A percentile compares a stretch with the other conserved stretches of the same genome.
These are phyloP conservation scores for Corella eumyota DNA, from an alignment of 23 tunicate genomes.

Conservation along the genomic window DNA sequence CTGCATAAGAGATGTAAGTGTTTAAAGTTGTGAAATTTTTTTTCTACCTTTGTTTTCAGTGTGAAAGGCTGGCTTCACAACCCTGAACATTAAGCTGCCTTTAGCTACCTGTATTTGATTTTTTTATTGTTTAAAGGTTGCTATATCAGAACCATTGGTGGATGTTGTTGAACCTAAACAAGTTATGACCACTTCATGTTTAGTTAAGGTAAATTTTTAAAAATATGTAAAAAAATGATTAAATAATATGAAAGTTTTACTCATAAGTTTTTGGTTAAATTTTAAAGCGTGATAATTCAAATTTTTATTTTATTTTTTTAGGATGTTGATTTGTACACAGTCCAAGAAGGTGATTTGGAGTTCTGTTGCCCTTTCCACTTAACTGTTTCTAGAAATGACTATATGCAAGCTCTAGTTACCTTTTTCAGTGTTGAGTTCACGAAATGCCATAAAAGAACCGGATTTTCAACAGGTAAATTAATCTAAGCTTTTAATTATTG, in stretches of 20 bases:
- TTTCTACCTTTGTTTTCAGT: neutral
- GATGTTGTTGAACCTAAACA: slow-evolving; percentile 98
- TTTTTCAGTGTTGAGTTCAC: slow-evolving; percentile 91
- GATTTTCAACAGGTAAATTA: slow-evolving; percentile 73
- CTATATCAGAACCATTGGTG: slow-evolving; percentile 88
- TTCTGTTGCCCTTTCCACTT: slow-evolving; percentile 62
- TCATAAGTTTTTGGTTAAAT: neutral
- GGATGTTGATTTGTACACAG: slow-evolving; percentile 94
- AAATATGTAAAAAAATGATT: neutral
- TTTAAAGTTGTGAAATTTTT: neutral
- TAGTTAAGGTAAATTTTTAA: slow-evolving; percentile 62
- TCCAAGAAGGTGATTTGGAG: slow-evolving; percentile 57
- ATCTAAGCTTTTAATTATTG: too few species aligned
- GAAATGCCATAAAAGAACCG: slow-evolving; percentile 93
- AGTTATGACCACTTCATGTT: slow-evolving; percentile 62
- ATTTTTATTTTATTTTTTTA: slow-evolving; percentile 31
- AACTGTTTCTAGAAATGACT: slow-evolving; percentile 55
- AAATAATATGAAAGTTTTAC: neutral
- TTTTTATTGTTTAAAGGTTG: slow-evolving; percentile 32
- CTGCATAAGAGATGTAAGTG: slow-evolving; percentile 92
- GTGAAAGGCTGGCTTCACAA: too few species aligned
- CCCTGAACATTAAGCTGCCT: too few species aligned
- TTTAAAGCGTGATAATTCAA: too few species aligned
- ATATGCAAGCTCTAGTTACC: slow-evolving; percentile 83
- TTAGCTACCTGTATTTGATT: neutral